These are phyloP conservation scores for Parapristionchus giblindavisi DNA, from an alignment of 2,888 invertebrate genomes.

Conservation along the genomic window DNA sequence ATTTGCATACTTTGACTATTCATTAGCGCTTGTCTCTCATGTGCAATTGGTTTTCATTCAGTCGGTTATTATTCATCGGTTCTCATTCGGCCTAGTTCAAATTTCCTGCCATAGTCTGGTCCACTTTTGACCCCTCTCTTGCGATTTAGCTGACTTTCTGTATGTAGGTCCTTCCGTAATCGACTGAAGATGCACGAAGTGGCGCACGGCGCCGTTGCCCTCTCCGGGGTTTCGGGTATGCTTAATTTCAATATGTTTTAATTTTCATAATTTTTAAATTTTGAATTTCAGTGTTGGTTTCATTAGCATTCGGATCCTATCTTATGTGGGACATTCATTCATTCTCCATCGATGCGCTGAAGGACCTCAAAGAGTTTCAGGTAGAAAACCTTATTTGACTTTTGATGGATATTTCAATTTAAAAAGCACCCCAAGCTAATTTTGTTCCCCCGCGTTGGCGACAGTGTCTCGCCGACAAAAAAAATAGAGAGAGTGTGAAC, in stretches of 20 bases:
- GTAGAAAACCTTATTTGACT: background rate
- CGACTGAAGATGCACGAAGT: background rate
- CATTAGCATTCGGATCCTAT: background rate
- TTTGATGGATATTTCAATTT: background rate
- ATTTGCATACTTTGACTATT: background rate
- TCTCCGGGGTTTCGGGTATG: constrained; percentile 22
- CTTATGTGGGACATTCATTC: constrained; percentile 13
- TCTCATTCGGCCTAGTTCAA: constrained; percentile 14
- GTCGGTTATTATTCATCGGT: no score
- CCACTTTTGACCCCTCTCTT: background rate
- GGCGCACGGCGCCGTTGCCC: constrained; percentile 5
- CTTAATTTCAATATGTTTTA: background rate
- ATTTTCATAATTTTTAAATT: background rate
- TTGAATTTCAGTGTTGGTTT: constrained; percentile 9
- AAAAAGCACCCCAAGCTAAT: no score
- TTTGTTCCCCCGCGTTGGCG: no score
- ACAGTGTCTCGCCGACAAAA: no score
- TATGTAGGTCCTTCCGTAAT: background rate
- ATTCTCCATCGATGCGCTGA: constrained; percentile 12
- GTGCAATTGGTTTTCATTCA: no score
- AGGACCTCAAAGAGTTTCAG: constrained; percentile 30
- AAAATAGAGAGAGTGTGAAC: no score
- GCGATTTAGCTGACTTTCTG: no score
- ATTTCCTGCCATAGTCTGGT: background rate
- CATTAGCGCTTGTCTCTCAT: no score